phyloP scores from a whole-genome alignment of 2,797 vertebrate genomes.

The Gymnoscopelus braueri region DNA sequence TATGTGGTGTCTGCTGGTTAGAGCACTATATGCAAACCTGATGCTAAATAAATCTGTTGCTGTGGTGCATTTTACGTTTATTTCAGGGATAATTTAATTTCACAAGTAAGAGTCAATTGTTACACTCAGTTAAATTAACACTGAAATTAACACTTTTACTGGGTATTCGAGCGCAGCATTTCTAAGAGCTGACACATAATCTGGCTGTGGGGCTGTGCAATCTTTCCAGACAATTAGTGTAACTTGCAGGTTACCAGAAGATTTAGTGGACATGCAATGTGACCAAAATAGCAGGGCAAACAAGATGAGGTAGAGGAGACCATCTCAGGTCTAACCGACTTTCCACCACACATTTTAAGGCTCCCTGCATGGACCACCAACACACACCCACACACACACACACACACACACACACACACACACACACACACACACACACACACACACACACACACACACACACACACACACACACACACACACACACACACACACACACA shows the following conservation, averaged over 20 bases:
- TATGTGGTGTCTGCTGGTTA: constrained; percentile 73
- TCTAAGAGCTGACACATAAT: constrained; percentile 35
- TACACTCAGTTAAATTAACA: too few relatives aligned
- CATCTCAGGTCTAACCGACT: constrained; percentile 65
- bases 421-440: too few relatives aligned
- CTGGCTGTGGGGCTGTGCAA: constrained; percentile 28
- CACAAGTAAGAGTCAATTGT: too few relatives aligned
- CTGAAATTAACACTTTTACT: too few relatives aligned
- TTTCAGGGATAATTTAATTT: too few relatives aligned
- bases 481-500: neutral
- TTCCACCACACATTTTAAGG: constrained; percentile 61
- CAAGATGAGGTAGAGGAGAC: constrained; percentile 66
- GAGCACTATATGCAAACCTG: constrained; percentile 71
- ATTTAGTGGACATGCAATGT: constrained; percentile 45
- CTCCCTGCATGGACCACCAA: constrained; percentile 31
- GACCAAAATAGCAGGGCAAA: constrained; percentile 69
- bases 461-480: too few relatives aligned
- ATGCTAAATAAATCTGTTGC: constrained; percentile 33
- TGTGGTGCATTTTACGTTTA: too few relatives aligned
- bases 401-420: too few relatives aligned
- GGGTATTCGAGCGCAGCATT: constrained; percentile 4
- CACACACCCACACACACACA: constrained; percentile 2
- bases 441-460: too few relatives aligned
- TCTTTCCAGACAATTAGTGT: constrained; percentile 68
- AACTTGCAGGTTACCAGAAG: constrained; percentile 58